Percentiles rank a stretch among this genome's conserved stretches.
Evolutionary conservation across 2,113 vertebrate species (phyloP).

Genomic region (Urocynchramus pylzowi): DNA sequence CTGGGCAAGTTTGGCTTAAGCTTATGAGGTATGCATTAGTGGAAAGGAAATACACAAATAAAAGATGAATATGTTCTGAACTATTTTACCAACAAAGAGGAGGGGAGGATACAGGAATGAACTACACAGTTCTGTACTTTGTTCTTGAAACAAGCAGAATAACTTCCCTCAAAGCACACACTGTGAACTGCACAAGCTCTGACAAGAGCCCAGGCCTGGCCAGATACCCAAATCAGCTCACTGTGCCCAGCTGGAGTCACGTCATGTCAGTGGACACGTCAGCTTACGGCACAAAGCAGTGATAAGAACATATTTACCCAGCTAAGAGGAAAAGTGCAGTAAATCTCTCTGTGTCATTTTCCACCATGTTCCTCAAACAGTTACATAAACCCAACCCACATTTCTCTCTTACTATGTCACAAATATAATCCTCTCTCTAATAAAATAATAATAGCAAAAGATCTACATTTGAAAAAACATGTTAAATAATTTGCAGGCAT

Average conservation of each 20-base stretch:
- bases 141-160: neutral
- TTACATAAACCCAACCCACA: neutral
- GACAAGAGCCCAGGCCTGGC: neutral
- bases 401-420: neutral
- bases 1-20: neutral
- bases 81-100: neutral
- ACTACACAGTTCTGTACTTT: neutral
- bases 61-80: neutral
- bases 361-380: neutral
- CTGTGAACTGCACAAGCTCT: neutral
- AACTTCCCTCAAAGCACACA: neutral
- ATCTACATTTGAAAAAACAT: neutral
- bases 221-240: neutral
- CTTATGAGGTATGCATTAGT: neutral
- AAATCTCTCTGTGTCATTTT: neutral
- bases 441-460: neutral
- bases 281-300: neutral
- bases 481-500: neutral
- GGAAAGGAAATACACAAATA: neutral
- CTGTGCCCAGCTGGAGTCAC: neutral
- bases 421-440: neutral
- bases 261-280: rapidly evolving
- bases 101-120: neutral
- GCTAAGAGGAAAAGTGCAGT: neutral
- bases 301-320: neutral